Conservation (phyloP, 1,140 invertebrate genomes). For the Ridgeia piscesae region DNA sequence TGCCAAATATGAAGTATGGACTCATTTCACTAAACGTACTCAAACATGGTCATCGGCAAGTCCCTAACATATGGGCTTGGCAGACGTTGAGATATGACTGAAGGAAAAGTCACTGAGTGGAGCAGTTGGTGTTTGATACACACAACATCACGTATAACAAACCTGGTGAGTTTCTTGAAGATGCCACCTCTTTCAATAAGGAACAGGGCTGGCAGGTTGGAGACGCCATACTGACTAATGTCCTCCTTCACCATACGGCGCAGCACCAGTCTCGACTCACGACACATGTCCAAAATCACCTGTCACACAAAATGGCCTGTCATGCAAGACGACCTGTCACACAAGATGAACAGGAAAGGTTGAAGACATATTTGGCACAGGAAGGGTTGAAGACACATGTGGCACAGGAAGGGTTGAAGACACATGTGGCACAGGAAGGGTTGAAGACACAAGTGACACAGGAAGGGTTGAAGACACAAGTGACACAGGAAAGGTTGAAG, state of each 20-base stretch:
- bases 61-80: no score
- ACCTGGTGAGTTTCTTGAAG: constrained; percentile 42
- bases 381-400: no score
- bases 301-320: constrained; percentile 23
- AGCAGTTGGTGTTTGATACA: no score
- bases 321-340: neutral
- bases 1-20: no score
- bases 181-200: constrained; percentile 42
- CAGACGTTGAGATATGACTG: no score
- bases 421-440: neutral
- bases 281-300: constrained; percentile 45
- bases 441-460: neutral
- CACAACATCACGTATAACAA: constrained; percentile 22
- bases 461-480: constrained; percentile 13
- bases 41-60: no score
- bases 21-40: no score
- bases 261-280: constrained; percentile 37
- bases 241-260: constrained; percentile 38
- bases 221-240: constrained; percentile 48
- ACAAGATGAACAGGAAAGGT: neutral
- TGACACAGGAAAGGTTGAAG: neutral
- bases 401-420: neutral
- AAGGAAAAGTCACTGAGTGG: no score
- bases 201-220: constrained; percentile 42
- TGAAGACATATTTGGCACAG: no score